Base-by-base conservation (phyloP, 2,888 invertebrate species). In the Hartigia nigra region DNA sequence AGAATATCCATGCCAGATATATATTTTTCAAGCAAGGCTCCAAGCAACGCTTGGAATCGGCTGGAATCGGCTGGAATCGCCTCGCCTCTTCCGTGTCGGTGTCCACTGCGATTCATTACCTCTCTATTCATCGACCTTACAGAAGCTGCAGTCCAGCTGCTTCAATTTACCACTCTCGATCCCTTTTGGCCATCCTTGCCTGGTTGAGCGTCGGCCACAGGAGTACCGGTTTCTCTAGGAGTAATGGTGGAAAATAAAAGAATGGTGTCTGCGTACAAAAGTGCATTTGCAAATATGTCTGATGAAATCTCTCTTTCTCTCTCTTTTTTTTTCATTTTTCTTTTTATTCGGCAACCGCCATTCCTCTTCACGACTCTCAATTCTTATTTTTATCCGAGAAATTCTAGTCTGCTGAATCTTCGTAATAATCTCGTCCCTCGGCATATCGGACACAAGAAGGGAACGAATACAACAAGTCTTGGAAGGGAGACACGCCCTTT, bases 31-130 rank as follows among this genome's bases (percentile, higher is more conserved):
- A 84, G 82, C 84, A 83, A 87, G 85, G 85, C 81, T 79, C 80
- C 83, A 82, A 86, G 85, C 84, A 85, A 85, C 86, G 87, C 87
- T 86, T 86, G 85, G 87, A 86, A 87, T 87, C 72, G 78, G 39
- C 39, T 23, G 85, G 87, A 86, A 87, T 87, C 72, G 78, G 39
- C 39, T 23, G 39, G 39, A 55, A 55, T 55, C 87, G 90, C 88
- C 91, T 91, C 91, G 91, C 91, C 91, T 89, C 89, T 91, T 91
- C 87, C 91, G 87, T 91, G 91, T 91, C 88, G 87, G 88, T 91
- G 90, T 90, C 91, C 90, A 88, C 86, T 89, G 88, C 89, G 89
- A 91, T 91, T 91, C 91, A 91, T 91, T 90, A 91, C 89, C 89
- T 90, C 89, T 90, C 91, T 91, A 91, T 91, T 91, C 91, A 90